phyloP scores from a whole-genome alignment of 2,113 vertebrate genomes.

The Bagarius yarrelli region DNA sequence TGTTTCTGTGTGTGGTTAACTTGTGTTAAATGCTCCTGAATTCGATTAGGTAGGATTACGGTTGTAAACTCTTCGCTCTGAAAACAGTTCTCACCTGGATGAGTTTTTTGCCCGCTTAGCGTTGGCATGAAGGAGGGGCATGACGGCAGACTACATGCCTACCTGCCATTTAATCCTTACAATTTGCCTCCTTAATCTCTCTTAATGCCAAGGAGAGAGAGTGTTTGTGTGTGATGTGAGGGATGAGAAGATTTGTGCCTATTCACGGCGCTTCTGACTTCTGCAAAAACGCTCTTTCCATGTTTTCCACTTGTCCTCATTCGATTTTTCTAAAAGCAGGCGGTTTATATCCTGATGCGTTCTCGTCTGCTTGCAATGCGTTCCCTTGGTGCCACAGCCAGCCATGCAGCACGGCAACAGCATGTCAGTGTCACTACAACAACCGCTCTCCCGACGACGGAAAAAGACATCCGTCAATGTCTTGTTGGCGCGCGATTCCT shows the following conservation, averaged over 20 bases:
- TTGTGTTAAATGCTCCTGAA: constrained; percentile 66
- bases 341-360: constrained; percentile 16
- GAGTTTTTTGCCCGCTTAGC: constrained; percentile 65
- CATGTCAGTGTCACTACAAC: constrained; percentile 71
- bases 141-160: constrained; percentile 62
- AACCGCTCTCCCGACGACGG: constrained; percentile 67
- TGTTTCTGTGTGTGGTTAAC: constrained; percentile 34
- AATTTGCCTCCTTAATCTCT: constrained; percentile 29
- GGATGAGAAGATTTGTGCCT: constrained; percentile 61
- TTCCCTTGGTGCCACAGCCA: constrained; percentile 71
- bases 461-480: constrained; percentile 76
- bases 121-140: constrained; percentile 46
- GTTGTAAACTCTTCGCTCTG: constrained; percentile 59
- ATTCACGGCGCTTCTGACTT: constrained; percentile 60
- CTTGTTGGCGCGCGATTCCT: constrained; percentile 64
- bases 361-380: constrained; percentile 46
- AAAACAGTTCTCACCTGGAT: constrained; percentile 69
- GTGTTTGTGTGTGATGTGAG: constrained; percentile 36
- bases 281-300: constrained; percentile 36
- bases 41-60: constrained; percentile 76
- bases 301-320: constrained; percentile 56
- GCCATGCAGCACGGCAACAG: constrained; percentile 65
- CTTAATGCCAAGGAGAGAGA: constrained; percentile 61
- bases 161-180: constrained; percentile 65
- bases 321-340: constrained; percentile 23